Base-by-base conservation (phyloP, 1,140 invertebrate species). In the Camponotus floridanus region DNA sequence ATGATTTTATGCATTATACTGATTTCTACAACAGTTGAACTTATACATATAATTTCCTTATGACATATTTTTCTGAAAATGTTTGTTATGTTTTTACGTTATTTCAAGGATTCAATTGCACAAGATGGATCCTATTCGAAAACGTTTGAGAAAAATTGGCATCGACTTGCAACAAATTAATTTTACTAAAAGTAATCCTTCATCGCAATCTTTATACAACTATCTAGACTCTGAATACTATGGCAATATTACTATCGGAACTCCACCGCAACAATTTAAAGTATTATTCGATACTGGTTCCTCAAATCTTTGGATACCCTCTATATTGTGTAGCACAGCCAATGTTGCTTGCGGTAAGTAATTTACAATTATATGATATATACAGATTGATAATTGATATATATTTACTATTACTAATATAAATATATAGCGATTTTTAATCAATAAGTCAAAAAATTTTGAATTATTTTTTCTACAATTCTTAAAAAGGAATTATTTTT, bases 221-320 rank as follows among this genome's bases (percentile, higher is more conserved):
- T 6, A 99, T 99, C 1, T 94, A 99, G 99, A 99, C 97, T 98
- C 99, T 81, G 99, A 99, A 95, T 99, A 99, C 95, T 99, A 98
- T 95, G 99, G 99, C 18, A 96, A 96, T 1, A 99, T 99, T 88
- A 95, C 96, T 0, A 99, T 99, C 95, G 99, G 99, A 81, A 97
- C 96, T 61, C 99, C 99, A 31, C 97, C 98, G 45, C 99, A 99
- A 95, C 96, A 95, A 1, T 99, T 99, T 94, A 98, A 97, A 89
- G 99, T 99, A 68, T 97, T 99, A 39, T 99, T 99, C 95, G 99
- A 99, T 94, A 99, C 99, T 9, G 99, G 99, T 71, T 99, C 99
- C 1, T 99, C 99, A 11, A 99, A 99, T 94, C 96, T 99, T 31
- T 99, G 99, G 99, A 97, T 99, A 83, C 99, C 99, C 7, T 99